phyloP scores from a whole-genome alignment of 2,797 vertebrate species.

The Rhynchonycteris naso region DNA sequence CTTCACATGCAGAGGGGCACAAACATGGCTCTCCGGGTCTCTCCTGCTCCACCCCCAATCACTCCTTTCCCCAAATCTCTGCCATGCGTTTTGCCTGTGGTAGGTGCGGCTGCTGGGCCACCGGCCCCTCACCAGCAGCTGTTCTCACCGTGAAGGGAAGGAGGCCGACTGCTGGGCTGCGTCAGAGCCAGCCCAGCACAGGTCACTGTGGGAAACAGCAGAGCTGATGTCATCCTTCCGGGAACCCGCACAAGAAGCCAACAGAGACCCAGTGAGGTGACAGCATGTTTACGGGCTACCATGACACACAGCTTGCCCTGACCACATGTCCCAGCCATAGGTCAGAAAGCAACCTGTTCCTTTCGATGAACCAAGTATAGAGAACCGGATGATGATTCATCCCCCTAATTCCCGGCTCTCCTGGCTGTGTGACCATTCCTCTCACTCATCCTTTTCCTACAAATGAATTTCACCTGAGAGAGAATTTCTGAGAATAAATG shows the following conservation, averaged over 20 bases:
- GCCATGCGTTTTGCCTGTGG: background rate
- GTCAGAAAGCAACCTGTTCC: background rate
- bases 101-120: background rate
- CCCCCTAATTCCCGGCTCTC: too few relatives aligned
- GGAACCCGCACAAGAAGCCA: background rate
- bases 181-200: background rate
- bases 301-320: background rate
- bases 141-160: background rate
- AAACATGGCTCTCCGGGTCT: background rate
- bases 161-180: background rate
- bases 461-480: background rate
- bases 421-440: background rate
- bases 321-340: background rate
- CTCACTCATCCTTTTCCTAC: background rate
- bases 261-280: background rate
- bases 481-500: background rate
- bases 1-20: background rate
- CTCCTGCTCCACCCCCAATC: background rate
- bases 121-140: background rate
- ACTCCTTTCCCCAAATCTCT: background rate
- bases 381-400: background rate
- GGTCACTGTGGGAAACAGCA: background rate
- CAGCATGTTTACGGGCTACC: background rate
- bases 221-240: conserved; percentile 2
- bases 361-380: background rate